A percentile compares a stretch with the other conserved stretches of the same genome.
phyloP scores from a whole-genome alignment of 2,113 vertebrate species.

The Malaclemys terrapin region DNA sequence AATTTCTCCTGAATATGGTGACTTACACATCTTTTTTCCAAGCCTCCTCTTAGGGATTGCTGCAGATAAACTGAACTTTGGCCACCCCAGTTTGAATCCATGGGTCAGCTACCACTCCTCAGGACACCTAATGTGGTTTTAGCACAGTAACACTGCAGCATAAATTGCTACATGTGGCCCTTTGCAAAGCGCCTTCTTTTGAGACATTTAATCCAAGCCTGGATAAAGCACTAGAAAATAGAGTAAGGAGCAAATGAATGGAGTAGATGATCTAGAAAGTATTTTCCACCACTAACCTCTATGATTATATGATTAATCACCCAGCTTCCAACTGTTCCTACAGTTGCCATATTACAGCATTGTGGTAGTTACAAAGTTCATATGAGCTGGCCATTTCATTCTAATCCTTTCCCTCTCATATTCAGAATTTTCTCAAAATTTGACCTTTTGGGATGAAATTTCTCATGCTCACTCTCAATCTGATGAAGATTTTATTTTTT shows the following conservation, averaged over 20 bases:
- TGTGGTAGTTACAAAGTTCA: fast-evolving
- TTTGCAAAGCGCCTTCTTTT: fast-evolving
- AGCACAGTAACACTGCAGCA: fast-evolving
- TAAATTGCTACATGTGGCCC: fast-evolving
- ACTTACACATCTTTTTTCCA: neutral
- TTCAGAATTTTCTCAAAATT: neutral
- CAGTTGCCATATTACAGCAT: fast-evolving
- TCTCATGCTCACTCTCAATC: neutral
- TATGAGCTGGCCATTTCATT: neutral
- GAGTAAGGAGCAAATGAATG: neutral
- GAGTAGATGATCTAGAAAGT: neutral
- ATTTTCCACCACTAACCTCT: neutral
- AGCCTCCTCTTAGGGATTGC: fast-evolving
- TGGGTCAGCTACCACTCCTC: neutral
- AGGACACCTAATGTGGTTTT: neutral
- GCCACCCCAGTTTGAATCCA: fast-evolving
- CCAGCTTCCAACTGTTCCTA: neutral
- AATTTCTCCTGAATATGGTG: neutral
- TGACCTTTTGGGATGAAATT: neutral
- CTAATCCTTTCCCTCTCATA: fast-evolving
- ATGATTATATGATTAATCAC: neutral
- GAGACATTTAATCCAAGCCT: neutral
- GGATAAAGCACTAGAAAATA: neutral
- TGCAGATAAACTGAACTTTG: neutral
- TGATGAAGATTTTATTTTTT: neutral